Evolutionary conservation across 2,797 vertebrate genomes (phyloP), one percentile per base, ranked within the genome.

Genomic region (Oryzias dopingdopingensis): DNA sequence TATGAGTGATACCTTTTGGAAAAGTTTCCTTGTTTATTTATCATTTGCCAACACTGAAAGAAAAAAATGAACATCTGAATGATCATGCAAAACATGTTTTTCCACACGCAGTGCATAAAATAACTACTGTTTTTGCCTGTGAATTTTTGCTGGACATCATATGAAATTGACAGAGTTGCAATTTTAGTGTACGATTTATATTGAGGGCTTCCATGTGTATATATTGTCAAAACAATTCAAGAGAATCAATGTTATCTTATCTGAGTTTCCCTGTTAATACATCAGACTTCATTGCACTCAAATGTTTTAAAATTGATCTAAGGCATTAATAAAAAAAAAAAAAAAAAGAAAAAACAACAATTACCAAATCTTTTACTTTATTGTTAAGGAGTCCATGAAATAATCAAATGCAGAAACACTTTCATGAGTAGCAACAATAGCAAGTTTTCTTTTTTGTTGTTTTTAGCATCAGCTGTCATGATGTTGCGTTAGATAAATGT

Each of bases 191-290:
- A 57, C 52, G 51, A 75, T 14, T 63, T 59, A 49, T 56, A 60
- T 41, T 63, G 71, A 78, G 76, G 52, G 64, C 76, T 76, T 80
- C 72, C 77, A 75, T 68, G 8, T 86, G 70, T 86, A 81, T 70
- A 83, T 75, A 71, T 8, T 58, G 45, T 54, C 29, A 58, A 51
- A 51, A 53, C 65, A 63, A 66, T 18, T 13, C 10, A 59, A 59
- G 23, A 20, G 52, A 58, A 50, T 6, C 37, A 42, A 50, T 29
- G 17, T 58, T 26, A 29, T 57, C 4, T 45, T 48, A 49, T 59
- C 29, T 55, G 60, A 56, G 22, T 47, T 69, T 24, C 23, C 49
- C 17, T 65, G 26, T 52, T 26, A 62, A 14, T 52, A 16, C 8
- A 53, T 61, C 50, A 43, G 42, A 59, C 52, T 14, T 45, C 44